A percentile compares a stretch with the other conserved stretches of the same genome.
Evolutionary conservation across 2,113 vertebrate genomes (phyloP).

Genomic region (Nycticryphes semicollaris): DNA sequence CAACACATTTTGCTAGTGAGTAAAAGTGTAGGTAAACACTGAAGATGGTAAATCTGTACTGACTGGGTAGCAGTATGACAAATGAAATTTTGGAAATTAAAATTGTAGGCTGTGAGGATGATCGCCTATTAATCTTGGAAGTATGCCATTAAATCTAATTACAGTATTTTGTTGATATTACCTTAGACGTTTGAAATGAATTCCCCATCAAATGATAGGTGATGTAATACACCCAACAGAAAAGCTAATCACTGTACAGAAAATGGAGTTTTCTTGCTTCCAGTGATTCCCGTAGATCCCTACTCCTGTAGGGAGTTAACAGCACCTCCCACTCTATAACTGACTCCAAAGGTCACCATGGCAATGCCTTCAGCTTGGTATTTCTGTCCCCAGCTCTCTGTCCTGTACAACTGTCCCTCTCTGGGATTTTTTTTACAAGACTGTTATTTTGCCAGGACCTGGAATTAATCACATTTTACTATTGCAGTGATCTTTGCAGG

Average conservation of each 20-base stretch:
- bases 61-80: background rate
- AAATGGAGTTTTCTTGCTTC: background rate
- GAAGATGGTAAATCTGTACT: background rate
- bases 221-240: conserved; percentile 16
- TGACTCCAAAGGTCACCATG: background rate
- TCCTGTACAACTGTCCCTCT: background rate
- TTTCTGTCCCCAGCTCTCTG: background rate
- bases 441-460: background rate
- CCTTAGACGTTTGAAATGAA: conserved; percentile 22
- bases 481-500: background rate
- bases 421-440: background rate
- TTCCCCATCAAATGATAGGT: background rate
- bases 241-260: background rate
- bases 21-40: background rate
- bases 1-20: conserved; percentile 6
- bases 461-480: background rate
- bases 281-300: background rate
- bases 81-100: conserved; percentile 60
- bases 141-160: conserved; percentile 66
- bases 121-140: conserved; percentile 65
- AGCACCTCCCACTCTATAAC: background rate
- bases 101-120: conserved; percentile 60
- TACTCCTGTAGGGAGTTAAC: background rate
- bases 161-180: conserved; percentile 57
- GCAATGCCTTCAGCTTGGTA: background rate